phyloP scores from a whole-genome alignment of 2,888 invertebrate species.

The Shargacucullia verbasci region DNA sequence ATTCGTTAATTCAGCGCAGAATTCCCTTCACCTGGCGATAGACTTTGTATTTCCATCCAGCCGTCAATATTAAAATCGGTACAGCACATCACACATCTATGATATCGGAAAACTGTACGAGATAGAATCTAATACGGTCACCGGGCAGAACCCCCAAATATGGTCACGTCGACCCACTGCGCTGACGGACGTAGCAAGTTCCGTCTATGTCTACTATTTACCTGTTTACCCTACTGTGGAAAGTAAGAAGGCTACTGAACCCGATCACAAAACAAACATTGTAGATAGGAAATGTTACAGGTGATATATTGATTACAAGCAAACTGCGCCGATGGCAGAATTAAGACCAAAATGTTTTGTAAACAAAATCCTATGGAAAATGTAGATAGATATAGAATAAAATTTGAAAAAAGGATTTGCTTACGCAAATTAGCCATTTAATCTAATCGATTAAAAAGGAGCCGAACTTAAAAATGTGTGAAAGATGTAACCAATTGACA shows the following conservation, averaged over 20 bases:
- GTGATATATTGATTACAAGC: background rate
- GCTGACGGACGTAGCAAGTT: constrained; percentile 78
- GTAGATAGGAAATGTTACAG: constrained; percentile 55
- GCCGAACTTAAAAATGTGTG: background rate
- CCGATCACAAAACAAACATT: constrained; percentile 57
- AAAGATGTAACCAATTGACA: background rate
- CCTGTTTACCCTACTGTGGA: constrained; percentile 79
- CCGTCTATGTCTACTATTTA: constrained; percentile 79
- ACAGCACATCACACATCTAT: constrained; percentile 35
- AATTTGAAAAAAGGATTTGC: too few species aligned
- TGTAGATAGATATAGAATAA: too few species aligned
- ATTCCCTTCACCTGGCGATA: too few species aligned
- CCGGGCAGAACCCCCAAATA: constrained; percentile 75
- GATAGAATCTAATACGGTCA: constrained; percentile 80
- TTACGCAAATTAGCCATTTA: too few species aligned
- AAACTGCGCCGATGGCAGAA: background rate
- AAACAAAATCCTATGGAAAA: too few species aligned
- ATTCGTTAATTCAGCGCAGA: too few species aligned
- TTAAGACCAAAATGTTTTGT: background rate
- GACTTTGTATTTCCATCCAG: background rate
- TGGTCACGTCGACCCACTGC: constrained; percentile 79
- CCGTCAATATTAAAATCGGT: constrained; percentile 23
- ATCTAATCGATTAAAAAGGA: background rate
- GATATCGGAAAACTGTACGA: constrained; percentile 42
- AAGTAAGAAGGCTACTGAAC: constrained; percentile 76